Base-by-base conservation (phyloP, 2,113 vertebrate genomes). In the Tyrannus savana region DNA sequence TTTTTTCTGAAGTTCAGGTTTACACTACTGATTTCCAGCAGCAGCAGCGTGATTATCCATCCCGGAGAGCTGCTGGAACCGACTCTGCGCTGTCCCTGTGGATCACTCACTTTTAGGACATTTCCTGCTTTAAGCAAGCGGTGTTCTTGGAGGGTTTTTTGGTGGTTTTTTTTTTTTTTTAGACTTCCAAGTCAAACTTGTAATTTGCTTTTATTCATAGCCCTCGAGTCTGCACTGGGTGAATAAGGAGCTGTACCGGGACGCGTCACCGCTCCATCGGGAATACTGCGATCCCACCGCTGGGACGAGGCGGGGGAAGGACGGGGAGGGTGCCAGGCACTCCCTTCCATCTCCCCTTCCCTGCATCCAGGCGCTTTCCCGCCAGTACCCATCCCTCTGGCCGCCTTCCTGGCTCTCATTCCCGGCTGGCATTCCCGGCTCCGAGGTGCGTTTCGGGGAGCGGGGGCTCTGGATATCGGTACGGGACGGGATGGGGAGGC, bases 81-180 rank as follows among this genome's bases (percentile, higher is more conserved):
- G 33, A 21, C 14, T 23, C 47, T 3, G 6, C 1, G 7, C 27
- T 16, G 19, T 14, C n/a, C 37, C 33, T 13, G 7, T 3, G 7
- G 1, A 0, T 7, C 30, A 1, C 19, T 4, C 44, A 30, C 44
- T 21, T 14, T 17, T 27, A 6, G 0, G 15, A 5, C 1, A 0
- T 11, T 11, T 49, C 35, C 41, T 12, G 18, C 22, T 22, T 8
- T 41, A 19, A 62, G 46, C 14, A 41, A 12, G 41, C 2, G 19
- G 15, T 7, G 19, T 11, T 25, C 8, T 14, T 23, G 21, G 21
- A 37, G 11, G 31, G 33, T 30, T 28, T 24, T 25, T 4, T 24
- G 9, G 42, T 42, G 13, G 16, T 42, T 28, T 10, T 55, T 55
- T 55, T 12, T 58, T 33, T 7, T 53, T 19, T 6, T 25, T 14